These are phyloP conservation scores for Punctoribates punctum DNA, from an alignment of 2,888 invertebrate species.

Conservation along the genomic window DNA sequence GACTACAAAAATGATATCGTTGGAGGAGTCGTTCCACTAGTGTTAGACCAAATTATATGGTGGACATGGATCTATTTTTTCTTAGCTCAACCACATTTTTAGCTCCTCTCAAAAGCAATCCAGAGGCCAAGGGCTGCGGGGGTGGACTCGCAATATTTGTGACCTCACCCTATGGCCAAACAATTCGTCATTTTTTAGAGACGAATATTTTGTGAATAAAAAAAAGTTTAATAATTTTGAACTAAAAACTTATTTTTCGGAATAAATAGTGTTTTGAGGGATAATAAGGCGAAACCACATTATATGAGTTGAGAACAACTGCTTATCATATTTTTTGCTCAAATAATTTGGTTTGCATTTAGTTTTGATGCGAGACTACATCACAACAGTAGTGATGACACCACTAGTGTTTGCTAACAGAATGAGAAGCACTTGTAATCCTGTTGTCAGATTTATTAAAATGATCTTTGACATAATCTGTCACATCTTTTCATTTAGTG, in stretches of 20 bases:
- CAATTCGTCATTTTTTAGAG: not conserved
- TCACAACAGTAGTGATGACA: not conserved
- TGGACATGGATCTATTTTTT: not conserved
- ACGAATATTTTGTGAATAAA: no score
- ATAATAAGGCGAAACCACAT: not conserved
- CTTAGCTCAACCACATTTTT: not conserved
- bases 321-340: slow-evolving; percentile 10
- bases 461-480: slow-evolving; percentile 47
- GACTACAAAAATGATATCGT: not conserved
- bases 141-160: not conserved
- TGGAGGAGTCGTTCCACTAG: not conserved
- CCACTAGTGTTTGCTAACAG: not conserved
- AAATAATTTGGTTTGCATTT: slow-evolving; percentile 1
- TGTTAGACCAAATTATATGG: not conserved
- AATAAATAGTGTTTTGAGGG: not conserved
- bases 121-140: not conserved
- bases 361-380: not conserved
- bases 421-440: slow-evolving; percentile 42
- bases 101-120: not conserved
- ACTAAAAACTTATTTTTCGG: no score
- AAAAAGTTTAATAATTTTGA: no score
- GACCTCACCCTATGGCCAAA: not conserved
- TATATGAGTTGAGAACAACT: not conserved
- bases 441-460: slow-evolving; percentile 49
- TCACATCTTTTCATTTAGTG: slow-evolving; percentile 48